Percentiles rank a stretch among this genome's conserved stretches.
Evolutionary conservation across 2,888 invertebrate species (phyloP).

Genomic region (Balanococcus diminutus): DNA sequence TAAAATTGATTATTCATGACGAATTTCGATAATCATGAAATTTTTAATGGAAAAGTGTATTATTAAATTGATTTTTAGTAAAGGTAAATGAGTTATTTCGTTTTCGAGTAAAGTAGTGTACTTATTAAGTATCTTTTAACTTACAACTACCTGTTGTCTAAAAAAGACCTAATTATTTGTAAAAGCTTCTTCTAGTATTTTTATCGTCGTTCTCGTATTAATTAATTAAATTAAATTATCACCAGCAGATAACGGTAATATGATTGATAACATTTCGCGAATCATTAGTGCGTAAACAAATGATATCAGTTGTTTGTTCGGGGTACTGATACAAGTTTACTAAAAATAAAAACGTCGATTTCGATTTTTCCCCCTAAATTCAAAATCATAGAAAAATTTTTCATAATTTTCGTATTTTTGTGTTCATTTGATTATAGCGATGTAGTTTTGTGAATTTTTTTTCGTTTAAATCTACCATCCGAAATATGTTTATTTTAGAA

Average conservation of each 20-base stretch:
- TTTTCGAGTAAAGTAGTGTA: slow-evolving; percentile 38
- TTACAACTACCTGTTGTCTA: slow-evolving; percentile 52
- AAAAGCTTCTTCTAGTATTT: background rate
- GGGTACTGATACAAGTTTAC: background rate
- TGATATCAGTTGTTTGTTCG: slow-evolving; percentile 22
- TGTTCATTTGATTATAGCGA: slow-evolving; percentile 26
- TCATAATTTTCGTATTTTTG: background rate
- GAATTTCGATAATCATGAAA: slow-evolving; percentile 50
- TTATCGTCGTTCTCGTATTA: slow-evolving; percentile 36
- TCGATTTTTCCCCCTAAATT: background rate
- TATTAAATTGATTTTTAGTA: slow-evolving; percentile 11
- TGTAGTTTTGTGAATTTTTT: background rate
- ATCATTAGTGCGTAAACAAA: slow-evolving; percentile 38
- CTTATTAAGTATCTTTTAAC: slow-evolving; percentile 20
- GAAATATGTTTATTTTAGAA: slow-evolving; percentile 54
- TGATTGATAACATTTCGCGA: slow-evolving; percentile 32
- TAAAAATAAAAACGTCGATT: background rate
- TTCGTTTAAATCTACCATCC: background rate
- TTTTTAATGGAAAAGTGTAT: slow-evolving; percentile 20
- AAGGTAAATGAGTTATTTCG: slow-evolving; percentile 32
- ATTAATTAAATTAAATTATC: slow-evolving; percentile 36
- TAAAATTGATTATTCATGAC: slow-evolving; percentile 42
- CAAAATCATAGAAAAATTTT: background rate
- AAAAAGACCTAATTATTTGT: slow-evolving; percentile 45
- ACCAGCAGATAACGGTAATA: slow-evolving; percentile 13